Conservation (phyloP, 1,140 invertebrate species). For the Lasioglossum albipes region DNA sequence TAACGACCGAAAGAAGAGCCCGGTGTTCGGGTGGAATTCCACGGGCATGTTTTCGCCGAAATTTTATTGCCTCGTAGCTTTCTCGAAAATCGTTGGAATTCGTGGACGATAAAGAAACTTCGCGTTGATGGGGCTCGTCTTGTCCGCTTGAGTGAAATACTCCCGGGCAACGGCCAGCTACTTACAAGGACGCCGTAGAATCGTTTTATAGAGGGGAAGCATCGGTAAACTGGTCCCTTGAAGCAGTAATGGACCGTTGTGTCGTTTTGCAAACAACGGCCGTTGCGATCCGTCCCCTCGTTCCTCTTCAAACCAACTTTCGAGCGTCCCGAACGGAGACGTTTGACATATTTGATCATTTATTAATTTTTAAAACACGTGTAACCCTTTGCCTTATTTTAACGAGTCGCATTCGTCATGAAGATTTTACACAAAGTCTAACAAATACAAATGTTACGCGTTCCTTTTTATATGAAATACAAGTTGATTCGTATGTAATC, state of each 20-base stretch:
- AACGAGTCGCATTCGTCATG: too few species aligned
- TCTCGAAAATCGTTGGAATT: constrained; percentile 35
- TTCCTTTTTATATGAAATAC: too few species aligned
- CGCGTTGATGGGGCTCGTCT: background rate
- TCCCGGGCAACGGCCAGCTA: too few species aligned
- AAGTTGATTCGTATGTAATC: too few species aligned
- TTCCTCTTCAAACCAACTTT: background rate
- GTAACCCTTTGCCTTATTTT: too few species aligned
- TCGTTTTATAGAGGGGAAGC: background rate
- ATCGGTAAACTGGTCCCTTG: background rate
- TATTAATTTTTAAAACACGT: too few species aligned
- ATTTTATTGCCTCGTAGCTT: constrained; percentile 38
- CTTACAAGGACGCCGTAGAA: background rate
- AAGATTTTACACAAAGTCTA: too few species aligned
- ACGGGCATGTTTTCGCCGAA: constrained; percentile 34
- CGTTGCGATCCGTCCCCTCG: background rate
- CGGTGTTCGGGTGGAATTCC: constrained; percentile 19
- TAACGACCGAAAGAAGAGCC: constrained; percentile 45
- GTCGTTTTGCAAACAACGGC: background rate
- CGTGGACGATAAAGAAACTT: constrained; percentile 22
- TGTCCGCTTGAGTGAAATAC: background rate
- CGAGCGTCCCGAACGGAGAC: background rate
- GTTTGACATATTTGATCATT: background rate
- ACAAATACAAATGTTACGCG: too few species aligned
- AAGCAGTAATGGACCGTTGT: constrained; percentile 15